These are phyloP conservation scores for Diorhabda carinulata DNA, from an alignment of 1,140 invertebrate genomes.

Conservation along the genomic window DNA sequence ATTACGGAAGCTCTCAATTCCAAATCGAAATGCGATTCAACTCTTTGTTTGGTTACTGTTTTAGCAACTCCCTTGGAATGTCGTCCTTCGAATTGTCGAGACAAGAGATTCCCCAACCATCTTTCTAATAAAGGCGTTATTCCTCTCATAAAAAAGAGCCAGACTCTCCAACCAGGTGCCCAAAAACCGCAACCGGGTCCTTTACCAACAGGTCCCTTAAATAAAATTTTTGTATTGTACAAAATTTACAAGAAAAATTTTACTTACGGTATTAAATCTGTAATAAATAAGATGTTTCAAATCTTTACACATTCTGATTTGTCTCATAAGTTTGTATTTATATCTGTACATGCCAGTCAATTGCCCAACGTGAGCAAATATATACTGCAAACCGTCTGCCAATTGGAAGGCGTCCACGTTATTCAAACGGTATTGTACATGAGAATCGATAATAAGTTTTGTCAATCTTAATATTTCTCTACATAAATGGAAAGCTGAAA, in stretches of 20 bases:
- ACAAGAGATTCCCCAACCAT: conserved; percentile 97
- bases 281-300: conserved; percentile 99
- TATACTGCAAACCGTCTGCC: conserved; percentile 98
- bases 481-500: conserved; percentile 93
- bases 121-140: conserved; percentile 96
- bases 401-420: conserved; percentile 99
- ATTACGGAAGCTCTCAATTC: conserved; percentile 97
- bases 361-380: conserved; percentile 99
- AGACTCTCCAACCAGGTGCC: conserved; percentile 99
- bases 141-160: conserved; percentile 99
- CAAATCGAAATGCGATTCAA: conserved; percentile 98
- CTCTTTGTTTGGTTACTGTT: conserved; percentile 98
- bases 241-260: background rate
- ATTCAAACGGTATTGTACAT: conserved; percentile 98
- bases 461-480: conserved; percentile 96
- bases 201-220: conserved; percentile 92
- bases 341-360: conserved; percentile 99
- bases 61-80: conserved; percentile 99
- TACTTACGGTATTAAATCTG: conserved; percentile 93
- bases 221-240: conserved; percentile 14
- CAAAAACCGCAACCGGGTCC: conserved; percentile 99
- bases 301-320: conserved; percentile 99
- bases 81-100: conserved; percentile 97
- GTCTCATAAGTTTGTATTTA: conserved; percentile 99
- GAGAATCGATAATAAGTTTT: conserved; percentile 97